phyloP scores from a whole-genome alignment of 2,888 invertebrate genomes.

The Phytoseiulus persimilis region DNA sequence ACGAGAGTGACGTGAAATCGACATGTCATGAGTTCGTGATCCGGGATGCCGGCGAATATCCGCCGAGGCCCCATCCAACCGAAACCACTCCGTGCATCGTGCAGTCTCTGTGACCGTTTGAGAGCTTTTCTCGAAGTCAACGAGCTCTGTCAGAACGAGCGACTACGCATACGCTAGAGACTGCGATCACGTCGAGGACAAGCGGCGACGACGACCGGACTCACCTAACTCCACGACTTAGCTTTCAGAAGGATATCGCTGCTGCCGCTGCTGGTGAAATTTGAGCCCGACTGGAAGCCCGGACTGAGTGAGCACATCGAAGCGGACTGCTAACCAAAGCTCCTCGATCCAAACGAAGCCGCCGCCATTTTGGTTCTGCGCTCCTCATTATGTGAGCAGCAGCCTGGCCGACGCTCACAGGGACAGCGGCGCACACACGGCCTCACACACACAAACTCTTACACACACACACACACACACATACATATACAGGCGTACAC shows the following conservation, averaged over 20 bases:
- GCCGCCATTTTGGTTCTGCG: slow-evolving; percentile 34
- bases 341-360: slow-evolving; percentile 13
- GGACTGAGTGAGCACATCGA: neutral
- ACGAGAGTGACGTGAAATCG: neutral
- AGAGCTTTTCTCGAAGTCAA: neutral
- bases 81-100: neutral
- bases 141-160: neutral
- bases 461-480: neutral
- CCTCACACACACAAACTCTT: neutral
- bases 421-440: neutral
- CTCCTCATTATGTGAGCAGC: slow-evolving; percentile 36
- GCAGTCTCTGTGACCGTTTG: neutral
- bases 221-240: neutral
- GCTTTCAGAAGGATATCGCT: neutral
- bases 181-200: neutral
- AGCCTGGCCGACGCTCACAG: slow-evolving; percentile 23
- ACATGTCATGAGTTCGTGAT: neutral
- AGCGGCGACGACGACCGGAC: neutral
- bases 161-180: neutral
- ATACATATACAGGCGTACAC: neutral
- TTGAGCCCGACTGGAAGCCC: neutral
- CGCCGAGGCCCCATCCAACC: neutral
- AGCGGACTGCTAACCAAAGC: neutral
- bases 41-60: too few relatives aligned
- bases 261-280: neutral